Base-by-base conservation (phyloP, 1,140 invertebrate genomes). In the Magallana gigas region DNA sequence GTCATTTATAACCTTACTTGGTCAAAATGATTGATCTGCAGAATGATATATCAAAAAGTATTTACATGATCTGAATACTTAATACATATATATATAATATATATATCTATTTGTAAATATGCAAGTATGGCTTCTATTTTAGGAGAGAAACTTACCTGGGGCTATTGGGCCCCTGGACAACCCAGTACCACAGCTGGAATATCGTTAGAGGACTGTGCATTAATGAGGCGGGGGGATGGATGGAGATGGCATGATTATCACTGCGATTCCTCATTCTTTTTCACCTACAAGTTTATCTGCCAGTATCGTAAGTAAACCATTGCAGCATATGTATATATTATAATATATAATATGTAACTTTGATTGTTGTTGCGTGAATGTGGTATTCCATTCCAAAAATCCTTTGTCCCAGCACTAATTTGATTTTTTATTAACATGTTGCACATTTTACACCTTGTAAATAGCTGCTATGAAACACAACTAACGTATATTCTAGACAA, bases 191-290 rank as follows among this genome's bases (percentile, higher is more conserved):
- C 85, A 1, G 76, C 91, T 36, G 90, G 88, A 7, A 85, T 92
- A n/a, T 91, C 92, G 8, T 84, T 91, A 18, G 92, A 93, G 84
- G 90, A 92, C 81, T 93, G 92, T 89, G 89, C 84, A 8, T 71
- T 88, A 62, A 92, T 93, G 92, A 90, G 90, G 23, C 71, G 91
- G 68, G 57, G 36, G 0, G 90, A 91, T 56, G 84, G 76, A 7
- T 93, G 91, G 91, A 83, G 82, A 4, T 93, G 92, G 92, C 91
- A 91, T 83, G 92, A 93, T 86, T 91, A 89, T 80, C 68, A 86
- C 58, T 93, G 92, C 87, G 88, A 91, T 64, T 80, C 86, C 7
- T 48, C 87, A 16, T 80, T 85, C 16, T 91, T 88, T 57, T 87
- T 88, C 58, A 89, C 29, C 16, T 92, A 92, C 86, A 92, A 91